Evolutionary conservation across 1,140 invertebrate species (phyloP), one percentile per base, ranked within the genome.

Genomic region (Anastrepha obliqua): DNA sequence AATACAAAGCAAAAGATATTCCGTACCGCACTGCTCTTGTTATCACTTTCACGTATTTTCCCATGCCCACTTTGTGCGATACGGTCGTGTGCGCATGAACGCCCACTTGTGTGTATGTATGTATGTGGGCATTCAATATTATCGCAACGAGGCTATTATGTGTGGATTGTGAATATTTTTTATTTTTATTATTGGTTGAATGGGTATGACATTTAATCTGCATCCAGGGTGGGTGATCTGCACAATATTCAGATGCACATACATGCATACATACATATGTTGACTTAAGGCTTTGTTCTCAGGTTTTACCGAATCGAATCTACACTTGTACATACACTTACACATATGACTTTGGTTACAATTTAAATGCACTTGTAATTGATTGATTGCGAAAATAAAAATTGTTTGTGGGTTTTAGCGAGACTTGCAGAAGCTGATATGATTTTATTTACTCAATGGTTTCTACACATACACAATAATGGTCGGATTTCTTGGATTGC

Each of bases 41-140:
- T 67, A 81, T 81, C 74, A 20, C 74, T 81, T 81, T 51, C 47
- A 20, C 74, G 64, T 17, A 62, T 62, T 81, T 81, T 17, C 47
- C 44, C 74, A 81, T 47, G 13, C n/a, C 67, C 11, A 47, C 44
- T 74, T 74, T 0, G 29, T 29, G 65, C n/a, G 9, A 29, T 11
- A 70, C 39, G 65, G 9, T 70, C 13, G 20, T 29, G 8, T 62
- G 20, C n/a, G 20, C 17, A 65, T 65, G 64, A 29, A 15, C 9
- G 20, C 9, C 15, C 42, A 44, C 9, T 9, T 67, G 29, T 20
- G 29, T 67, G 64, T 67, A 20, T 2, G 20, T 67, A 67, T 67
- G n/a, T 62, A 62, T n/a, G 60, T 62, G 60, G 9, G 17, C 3
- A n/a, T n/a, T 62, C 8, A n/a, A n/a, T 62, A 67, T 67, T 67